phyloP scores from a whole-genome alignment of 2,113 vertebrate species.

The Brachionichthys hirsutus region DNA sequence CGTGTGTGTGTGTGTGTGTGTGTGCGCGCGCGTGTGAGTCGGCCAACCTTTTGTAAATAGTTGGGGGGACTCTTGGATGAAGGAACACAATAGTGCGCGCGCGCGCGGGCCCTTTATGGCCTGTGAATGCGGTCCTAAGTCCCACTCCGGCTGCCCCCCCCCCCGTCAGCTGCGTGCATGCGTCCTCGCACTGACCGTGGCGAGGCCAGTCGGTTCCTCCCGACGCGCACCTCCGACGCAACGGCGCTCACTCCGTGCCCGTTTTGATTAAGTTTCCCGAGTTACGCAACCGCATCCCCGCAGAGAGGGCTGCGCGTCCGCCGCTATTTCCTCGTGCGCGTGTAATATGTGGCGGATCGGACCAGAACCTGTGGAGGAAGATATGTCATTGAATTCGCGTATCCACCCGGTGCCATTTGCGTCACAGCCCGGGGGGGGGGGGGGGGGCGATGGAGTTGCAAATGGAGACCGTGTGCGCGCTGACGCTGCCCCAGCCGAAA shows the following conservation, averaged over 20 bases:
- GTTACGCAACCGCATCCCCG: conserved; percentile 74
- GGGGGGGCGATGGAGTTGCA: conserved; percentile 74
- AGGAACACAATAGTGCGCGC: conserved; percentile 70
- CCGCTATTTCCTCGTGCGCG: conserved; percentile 45
- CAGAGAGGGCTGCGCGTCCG: conserved; percentile 56
- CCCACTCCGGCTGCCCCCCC: conserved; percentile 66
- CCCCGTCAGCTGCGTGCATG: conserved; percentile 70
- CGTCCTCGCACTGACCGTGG: conserved; percentile 69
- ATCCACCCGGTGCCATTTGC: conserved; percentile 74
- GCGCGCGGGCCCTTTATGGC: conserved; percentile 68
- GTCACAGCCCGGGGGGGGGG: conserved; percentile 72
- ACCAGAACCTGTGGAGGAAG: conserved; percentile 32
- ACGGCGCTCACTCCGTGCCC: conserved; percentile 42
- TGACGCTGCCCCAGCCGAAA: conserved; percentile 72
- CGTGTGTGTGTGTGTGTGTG: background rate
- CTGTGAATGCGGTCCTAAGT: conserved; percentile 72
- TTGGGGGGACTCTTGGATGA: conserved; percentile 70
- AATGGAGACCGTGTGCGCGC: conserved; percentile 64
- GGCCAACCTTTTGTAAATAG: conserved; percentile 75
- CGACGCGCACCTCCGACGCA: too few species aligned
- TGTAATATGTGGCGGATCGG: conserved; percentile 26
- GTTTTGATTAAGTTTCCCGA: conserved; percentile 74
- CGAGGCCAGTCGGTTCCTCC: conserved; percentile 67
- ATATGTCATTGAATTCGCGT: conserved; percentile 68
- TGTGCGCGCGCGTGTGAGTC: conserved; percentile 45